Evolutionary conservation across 2,113 vertebrate genomes (phyloP), one percentile per base, ranked within the genome.

Genomic region (Psettodes erumei): DNA sequence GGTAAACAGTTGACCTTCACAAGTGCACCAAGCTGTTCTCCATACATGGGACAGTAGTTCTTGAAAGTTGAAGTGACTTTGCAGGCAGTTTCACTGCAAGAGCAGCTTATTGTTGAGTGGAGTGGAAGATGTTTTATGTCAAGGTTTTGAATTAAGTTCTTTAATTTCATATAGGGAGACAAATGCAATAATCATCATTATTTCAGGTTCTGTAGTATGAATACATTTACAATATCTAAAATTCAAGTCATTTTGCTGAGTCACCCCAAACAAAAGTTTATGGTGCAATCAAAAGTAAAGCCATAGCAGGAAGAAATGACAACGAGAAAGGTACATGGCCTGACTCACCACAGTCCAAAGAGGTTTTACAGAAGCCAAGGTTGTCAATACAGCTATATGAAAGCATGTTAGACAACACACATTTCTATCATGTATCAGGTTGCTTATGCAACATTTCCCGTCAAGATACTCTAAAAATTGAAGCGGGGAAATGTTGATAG

Each of bases 281-380:
- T 66, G 43, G 12, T 69, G 60, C 60, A 76, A 64, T 79, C 19
- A 62, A 78, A 77, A 28, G 58, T 69, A 55, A 72, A 55, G 38
- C 48, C 23, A 15, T 9, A 62, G 54, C 28, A 23, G 48, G 61
- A 63, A 18, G 7, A 61, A 73, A 65, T 51, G 25, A 45, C 60
- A 74, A 51, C 10, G 18, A 23, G 37, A 58, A 60, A 61, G 23
- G 54, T 61, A 38, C 56, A 25, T 40, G 50, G 5, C 59, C 35
- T 5, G 40, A 56, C 51, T 60, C 40, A 48, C 28, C 6, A 16
- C 38, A 32, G 8, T 18, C 40, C 23, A 21, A 23, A 60, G 25
- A 53, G 19, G 8, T 5, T 28, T 23, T 35, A 23, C 4, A 15
- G 25, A 74, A 21, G n/a, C 25, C 19, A 23, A 6, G n/a, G 25